Evolutionary conservation across 2,113 vertebrate genomes (phyloP).

Genomic region (Pygoscelis antarcticus): DNA sequence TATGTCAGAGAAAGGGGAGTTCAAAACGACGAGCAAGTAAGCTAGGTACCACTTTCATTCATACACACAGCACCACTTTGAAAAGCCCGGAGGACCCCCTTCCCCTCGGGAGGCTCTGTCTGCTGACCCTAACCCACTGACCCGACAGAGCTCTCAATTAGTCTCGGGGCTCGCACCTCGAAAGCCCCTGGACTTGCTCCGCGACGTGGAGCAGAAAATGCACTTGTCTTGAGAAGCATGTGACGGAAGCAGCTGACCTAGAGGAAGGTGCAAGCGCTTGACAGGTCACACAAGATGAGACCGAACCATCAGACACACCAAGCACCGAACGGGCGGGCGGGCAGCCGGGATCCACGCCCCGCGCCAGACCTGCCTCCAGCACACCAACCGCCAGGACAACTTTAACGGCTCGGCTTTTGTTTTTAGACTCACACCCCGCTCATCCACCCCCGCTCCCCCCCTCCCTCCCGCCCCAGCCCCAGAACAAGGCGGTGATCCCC

Average conservation of each 20-base stretch:
- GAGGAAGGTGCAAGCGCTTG: not conserved
- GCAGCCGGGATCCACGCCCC: not conserved
- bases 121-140: not conserved
- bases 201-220: too few relatives aligned
- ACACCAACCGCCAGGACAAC: not conserved
- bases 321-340: not conserved
- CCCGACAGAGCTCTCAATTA: fast-evolving
- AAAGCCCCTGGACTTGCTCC: not conserved
- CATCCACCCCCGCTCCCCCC: not conserved
- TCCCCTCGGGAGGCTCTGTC: not conserved
- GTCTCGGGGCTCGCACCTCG: not conserved
- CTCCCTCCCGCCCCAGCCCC: not conserved
- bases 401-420: not conserved
- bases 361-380: not conserved
- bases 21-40: fast-evolving
- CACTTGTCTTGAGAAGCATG: not conserved
- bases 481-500: too few relatives aligned
- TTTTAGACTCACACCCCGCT: not conserved
- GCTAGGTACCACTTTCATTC: not conserved
- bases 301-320: not conserved
- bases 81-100: not conserved
- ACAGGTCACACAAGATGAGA: not conserved
- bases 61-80: fast-evolving
- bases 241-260: not conserved
- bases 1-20: not conserved